Evolutionary conservation across 2,797 vertebrate genomes (phyloP).

Genomic region (Gymnodraco acuticeps): DNA sequence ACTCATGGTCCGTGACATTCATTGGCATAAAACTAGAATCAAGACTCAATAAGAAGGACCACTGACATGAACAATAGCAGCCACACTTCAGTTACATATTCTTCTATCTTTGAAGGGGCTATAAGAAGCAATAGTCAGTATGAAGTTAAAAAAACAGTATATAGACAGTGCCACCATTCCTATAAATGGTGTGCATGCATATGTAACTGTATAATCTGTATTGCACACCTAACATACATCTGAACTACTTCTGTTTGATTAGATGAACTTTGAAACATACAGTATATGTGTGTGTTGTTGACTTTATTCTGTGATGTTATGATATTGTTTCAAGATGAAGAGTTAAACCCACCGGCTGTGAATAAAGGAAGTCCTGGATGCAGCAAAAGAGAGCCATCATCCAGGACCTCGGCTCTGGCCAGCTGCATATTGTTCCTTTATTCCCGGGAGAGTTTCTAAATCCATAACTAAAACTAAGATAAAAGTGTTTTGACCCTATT

Average conservation of each 20-base stretch:
- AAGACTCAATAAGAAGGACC: too few relatives aligned
- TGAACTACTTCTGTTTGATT: background rate
- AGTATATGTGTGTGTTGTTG: background rate
- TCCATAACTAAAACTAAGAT: conserved; percentile 78
- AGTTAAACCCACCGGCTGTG: conserved; percentile 63
- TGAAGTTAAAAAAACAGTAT: background rate
- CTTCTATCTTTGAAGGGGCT: too few relatives aligned
- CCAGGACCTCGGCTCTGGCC: conserved; percentile 59
- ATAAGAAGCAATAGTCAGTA: background rate
- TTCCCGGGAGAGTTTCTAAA: conserved; percentile 74
- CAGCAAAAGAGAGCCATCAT: conserved; percentile 44
- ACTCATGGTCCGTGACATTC: too few relatives aligned
- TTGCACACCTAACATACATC: background rate
- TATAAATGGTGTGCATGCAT: conserved; percentile 4
- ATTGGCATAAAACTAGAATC: too few relatives aligned
- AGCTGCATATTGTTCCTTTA: conserved; percentile 71
- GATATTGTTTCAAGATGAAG: conserved; percentile 50
- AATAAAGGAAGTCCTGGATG: conserved; percentile 63
- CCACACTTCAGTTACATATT: too few relatives aligned
- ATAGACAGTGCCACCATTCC: background rate
- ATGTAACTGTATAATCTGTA: background rate
- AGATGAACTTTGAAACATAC: background rate
- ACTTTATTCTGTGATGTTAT: conserved; percentile 39
- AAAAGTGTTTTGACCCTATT: conserved; percentile 78
- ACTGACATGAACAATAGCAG: too few relatives aligned